Percentiles rank a stretch among this genome's conserved stretches.
These are phyloP conservation scores for Cecropterus lyciades DNA, from an alignment of 1,140 invertebrate species.

Conservation along the genomic window DNA sequence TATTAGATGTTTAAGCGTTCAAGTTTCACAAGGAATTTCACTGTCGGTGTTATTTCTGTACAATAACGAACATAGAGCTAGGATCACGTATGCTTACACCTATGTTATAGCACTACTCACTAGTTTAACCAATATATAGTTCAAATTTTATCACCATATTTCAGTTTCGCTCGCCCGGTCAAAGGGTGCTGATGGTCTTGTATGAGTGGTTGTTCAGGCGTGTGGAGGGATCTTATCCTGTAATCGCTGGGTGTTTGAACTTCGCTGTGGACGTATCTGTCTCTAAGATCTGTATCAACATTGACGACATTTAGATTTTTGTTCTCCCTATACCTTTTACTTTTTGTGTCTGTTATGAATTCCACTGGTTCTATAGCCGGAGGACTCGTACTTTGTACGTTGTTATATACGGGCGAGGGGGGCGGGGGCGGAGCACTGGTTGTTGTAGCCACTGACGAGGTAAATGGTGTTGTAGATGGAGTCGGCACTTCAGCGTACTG, in stretches of 20 bases:
- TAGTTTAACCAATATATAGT: slow-evolving; percentile 40
- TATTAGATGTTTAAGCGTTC: slow-evolving; percentile 15
- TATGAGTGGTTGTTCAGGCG: slow-evolving; percentile 23
- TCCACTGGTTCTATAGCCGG: slow-evolving; percentile 17
- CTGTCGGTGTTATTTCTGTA: slow-evolving; percentile 10
- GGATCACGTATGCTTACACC: slow-evolving; percentile 52
- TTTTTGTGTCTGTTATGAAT: slow-evolving; percentile 18
- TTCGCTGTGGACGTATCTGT: slow-evolving; percentile 30
- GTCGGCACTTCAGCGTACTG: slow-evolving; percentile 67
- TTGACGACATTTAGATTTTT: slow-evolving; percentile 13
- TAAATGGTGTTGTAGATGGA: slow-evolving; percentile 46
- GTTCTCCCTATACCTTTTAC: slow-evolving; percentile 20
- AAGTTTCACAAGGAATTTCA: not conserved
- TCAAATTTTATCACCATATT: slow-evolving; percentile 79
- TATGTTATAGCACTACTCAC: slow-evolving; percentile 41
- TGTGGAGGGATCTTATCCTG: slow-evolving; percentile 37
- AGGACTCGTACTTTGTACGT: slow-evolving; percentile 15
- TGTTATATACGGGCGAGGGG: slow-evolving; percentile 6
- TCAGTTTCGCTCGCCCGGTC: slow-evolving; percentile 55
- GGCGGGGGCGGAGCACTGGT: slow-evolving; percentile 33
- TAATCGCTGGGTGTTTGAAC: slow-evolving; percentile 26
- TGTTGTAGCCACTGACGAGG: slow-evolving; percentile 43
- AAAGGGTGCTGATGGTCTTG: slow-evolving; percentile 34
- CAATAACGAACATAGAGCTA: slow-evolving; percentile 32
- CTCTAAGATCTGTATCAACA: slow-evolving; percentile 12